These are phyloP conservation scores for Melanaphis sacchari DNA, from an alignment of 1,140 invertebrate species.

Conservation along the genomic window DNA sequence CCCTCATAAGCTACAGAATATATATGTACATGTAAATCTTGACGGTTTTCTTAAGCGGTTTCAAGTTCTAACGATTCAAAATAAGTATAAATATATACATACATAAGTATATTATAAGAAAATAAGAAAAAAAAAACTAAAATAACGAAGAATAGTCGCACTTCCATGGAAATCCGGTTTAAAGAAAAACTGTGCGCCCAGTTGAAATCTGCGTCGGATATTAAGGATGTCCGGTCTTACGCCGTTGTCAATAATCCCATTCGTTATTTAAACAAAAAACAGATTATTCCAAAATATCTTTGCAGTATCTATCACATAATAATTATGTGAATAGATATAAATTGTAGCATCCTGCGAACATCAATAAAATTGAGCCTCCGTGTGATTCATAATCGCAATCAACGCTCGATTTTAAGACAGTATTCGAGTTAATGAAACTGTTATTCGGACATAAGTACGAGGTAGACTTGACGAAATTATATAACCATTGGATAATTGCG, in stretches of 20 bases:
- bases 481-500: too few relatives aligned
- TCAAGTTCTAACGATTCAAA: neutral
- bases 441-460: too few relatives aligned
- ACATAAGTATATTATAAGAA: neutral
- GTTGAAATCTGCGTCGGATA: neutral
- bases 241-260: neutral
- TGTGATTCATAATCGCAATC: neutral
- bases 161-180: neutral
- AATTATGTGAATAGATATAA: neutral
- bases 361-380: neutral
- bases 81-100: neutral
- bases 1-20: neutral
- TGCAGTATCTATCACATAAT: neutral
- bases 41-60: constrained; percentile 40
- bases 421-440: too few relatives aligned
- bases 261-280: neutral
- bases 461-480: too few relatives aligned
- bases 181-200: neutral
- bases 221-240: neutral
- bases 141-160: neutral
- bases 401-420: too few relatives aligned
- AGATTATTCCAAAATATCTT: neutral
- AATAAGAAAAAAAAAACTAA: neutral
- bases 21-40: constrained; percentile 42
- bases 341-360: too few relatives aligned